A percentile compares a stretch with the other conserved stretches of the same genome.
Evolutionary conservation across 2,888 invertebrate species (phyloP).

Genomic region (Laothoe populi): DNA sequence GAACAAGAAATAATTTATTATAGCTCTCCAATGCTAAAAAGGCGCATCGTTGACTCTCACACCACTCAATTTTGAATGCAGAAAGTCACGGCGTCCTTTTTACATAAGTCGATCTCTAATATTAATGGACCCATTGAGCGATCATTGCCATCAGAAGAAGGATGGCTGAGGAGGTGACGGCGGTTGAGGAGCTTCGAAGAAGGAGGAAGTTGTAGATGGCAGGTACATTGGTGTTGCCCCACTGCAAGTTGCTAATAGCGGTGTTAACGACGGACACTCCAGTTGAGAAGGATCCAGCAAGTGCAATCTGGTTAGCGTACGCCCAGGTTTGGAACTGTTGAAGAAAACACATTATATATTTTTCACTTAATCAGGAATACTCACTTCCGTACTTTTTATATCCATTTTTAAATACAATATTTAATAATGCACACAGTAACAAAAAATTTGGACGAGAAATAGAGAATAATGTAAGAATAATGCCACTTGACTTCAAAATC

Average conservation of each 20-base stretch:
- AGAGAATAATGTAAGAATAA: no score
- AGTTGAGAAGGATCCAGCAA: slow-evolving; percentile 52
- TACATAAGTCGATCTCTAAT: no score
- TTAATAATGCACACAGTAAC: no score
- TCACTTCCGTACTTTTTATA: no score
- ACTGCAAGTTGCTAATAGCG: slow-evolving; percentile 59
- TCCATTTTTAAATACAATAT: no score
- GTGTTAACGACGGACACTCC: slow-evolving; percentile 52
- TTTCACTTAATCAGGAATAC: background rate
- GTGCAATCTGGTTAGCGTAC: slow-evolving; percentile 56
- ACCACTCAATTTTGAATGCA: no score
- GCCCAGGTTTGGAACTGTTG: slow-evolving; percentile 72
- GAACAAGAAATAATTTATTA: slow-evolving; percentile 13
- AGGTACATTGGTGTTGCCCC: slow-evolving; percentile 61
- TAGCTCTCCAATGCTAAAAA: background rate
- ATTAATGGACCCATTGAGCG: slow-evolving; percentile 56
- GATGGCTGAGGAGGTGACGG: slow-evolving; percentile 53
- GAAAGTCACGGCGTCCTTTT: no score
- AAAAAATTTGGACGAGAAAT: no score
- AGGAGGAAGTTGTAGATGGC: slow-evolving; percentile 53
- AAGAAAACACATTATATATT: slow-evolving; percentile 11
- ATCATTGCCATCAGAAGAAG: slow-evolving; percentile 55
- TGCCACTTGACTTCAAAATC: no score
- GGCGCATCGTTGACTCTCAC: no score
- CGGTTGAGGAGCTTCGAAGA: slow-evolving; percentile 49